Evolutionary conservation across 2,113 vertebrate species (phyloP), one percentile per base, ranked within the genome.

Genomic region (Talpa occidentalis): DNA sequence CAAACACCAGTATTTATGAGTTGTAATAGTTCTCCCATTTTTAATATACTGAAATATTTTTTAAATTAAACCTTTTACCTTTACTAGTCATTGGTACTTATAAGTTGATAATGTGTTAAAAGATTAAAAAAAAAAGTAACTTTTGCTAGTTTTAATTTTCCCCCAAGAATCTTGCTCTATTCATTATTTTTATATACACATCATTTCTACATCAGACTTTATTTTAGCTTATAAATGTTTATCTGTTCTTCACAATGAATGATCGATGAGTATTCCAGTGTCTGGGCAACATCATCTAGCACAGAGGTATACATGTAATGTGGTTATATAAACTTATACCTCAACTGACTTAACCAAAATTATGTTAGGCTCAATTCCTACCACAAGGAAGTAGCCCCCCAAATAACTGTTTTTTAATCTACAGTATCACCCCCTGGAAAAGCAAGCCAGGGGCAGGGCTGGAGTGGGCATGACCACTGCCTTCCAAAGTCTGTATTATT

Each of bases 321-420:
- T 93, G 90, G 86, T 64, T 88, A 62, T 74, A 54, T 83, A 90
- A 94, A 95, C 42, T 79, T 83, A 88, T 93, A 89, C 93, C 94
- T 97, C 74, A 76, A 62, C 67, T 94, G 60, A 67, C 64, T 91
- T 85, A 88, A 81, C 83, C 94, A 90, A 95, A 95, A 93, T 60
- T 62, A 54, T 78, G 52, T 92, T 88, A 32, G 49, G 80, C 79
- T 95, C 89, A 30, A 10, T 81, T 78, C 60, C 72, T 88, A 32
- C 59, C 47, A 60, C 40, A 56, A 5, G 64, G 87, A 80, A 62
- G 86, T 49, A 90, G 37, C 54, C 24, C 90, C 74, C 28, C 26
- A 72, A 47, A 78, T 16, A 88, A 47, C 44, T 72, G 26, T 85
- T 70, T 95, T 40, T n/a, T 90, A 64, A 72, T 22, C 32, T 32